Evolutionary conservation across 2,888 invertebrate genomes (phyloP), one percentile per base, ranked within the genome.

Genomic region (Pinctada fucata): DNA sequence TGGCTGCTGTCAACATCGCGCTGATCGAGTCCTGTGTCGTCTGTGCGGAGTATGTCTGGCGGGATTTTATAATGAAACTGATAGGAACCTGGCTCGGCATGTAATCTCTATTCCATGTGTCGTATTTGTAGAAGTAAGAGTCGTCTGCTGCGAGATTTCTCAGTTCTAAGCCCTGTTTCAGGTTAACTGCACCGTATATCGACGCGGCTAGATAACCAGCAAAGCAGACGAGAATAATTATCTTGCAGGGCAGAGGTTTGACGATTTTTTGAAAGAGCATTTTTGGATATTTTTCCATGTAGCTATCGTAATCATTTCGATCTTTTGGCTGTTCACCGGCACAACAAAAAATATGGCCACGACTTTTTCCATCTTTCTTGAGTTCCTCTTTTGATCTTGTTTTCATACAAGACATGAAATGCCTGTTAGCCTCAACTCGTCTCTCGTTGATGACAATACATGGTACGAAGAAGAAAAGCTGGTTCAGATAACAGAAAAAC

Each of bases 291-390:
- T 82, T 88, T 77, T 90, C 89, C 16, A 85, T 82, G 0, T 75
- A 65, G 65, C 88, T 87, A 47, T 88, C 88, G 48, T 84, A 82
- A 16, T 86, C 84, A n/a, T 67, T 75, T 3, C 76, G 66, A 5
- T 67, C 71, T 10, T 75, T 75, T 0, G 88, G 87, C 4, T 81
- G 80, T 4, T 81, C 72, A 5, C 88, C 89, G 2, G 84, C 77
- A 79, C 88, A 89, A 71, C 89, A 96, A 64, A 79, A 73, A 10
- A 82, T 71, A 48, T 72, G 74, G 45, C 83, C 83, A n/a, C 70
- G 75, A 31, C 63, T 68, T 8, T 75, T 64, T 1, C 81, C 82
- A 13, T 82, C 69, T 3, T 79, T 72, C 79, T 80, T 79, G 64
- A 85, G 66, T 31, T 88, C 83, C 2, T 81, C 79, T 10, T 80